Evolutionary conservation across 2,113 vertebrate species (phyloP), one percentile per base, ranked within the genome.

Genomic region (Lophochroa leadbeateri): DNA sequence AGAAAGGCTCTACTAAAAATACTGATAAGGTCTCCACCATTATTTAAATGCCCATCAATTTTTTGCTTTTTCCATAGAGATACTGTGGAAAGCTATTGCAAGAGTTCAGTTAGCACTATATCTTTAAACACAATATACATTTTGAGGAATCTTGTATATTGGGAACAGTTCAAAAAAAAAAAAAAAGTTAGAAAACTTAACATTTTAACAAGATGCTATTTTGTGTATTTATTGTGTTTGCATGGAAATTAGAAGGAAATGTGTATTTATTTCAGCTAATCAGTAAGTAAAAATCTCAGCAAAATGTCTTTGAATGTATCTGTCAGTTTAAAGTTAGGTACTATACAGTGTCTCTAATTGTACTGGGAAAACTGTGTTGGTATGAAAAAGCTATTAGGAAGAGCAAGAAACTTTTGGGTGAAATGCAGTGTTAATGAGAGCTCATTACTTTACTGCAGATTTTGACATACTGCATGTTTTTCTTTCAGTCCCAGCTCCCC

Each of bases 391-490:
- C 46, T 58, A 67, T 93, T 83, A 90, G 76, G 68, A 50, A 90
- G 55, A 86, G 76, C 10, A 81, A 68, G 64, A 88, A 96, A 83
- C 31, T 94, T 94, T 72, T 39, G 90, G 85, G 76, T 95, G 43
- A 82, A 95, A 95, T 78, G 55, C 25, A 86, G 63, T 55, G 79
- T 90, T 96, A 95, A 95, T 92, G 93, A 95, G 92, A 92, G 76
- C 94, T 96, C 92, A 93, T 95, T 95, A 94, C 82, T 80, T 94
- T 74, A 70, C 60, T 55, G 55, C 75, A 91, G 77, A 74, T 93
- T 88, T 94, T 90, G 85, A 92, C 75, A 90, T 8, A 63, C 37
- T 39, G 25, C 31, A 46, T 67, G 68, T 77, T 93, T 91, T 88
- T 31, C 79, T 88, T 57, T 33, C 64, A 90, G 37, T 27, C 61